These are phyloP conservation scores for Melospiza melodia DNA, from an alignment of 2,113 vertebrate genomes.

Conservation along the genomic window DNA sequence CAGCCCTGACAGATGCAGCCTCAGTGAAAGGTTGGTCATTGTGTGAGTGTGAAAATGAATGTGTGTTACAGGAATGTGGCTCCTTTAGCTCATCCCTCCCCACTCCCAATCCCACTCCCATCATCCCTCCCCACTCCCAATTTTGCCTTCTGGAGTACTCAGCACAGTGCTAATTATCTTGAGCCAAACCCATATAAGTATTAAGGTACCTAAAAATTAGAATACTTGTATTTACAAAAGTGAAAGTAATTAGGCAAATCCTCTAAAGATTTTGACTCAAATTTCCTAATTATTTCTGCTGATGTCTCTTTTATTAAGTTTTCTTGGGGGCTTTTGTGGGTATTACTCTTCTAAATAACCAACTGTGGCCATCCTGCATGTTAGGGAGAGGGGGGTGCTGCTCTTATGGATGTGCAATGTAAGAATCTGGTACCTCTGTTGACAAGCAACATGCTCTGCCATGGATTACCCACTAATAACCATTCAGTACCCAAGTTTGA, in stretches of 20 bases:
- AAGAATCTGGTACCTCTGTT: background rate
- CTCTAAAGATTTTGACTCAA: background rate
- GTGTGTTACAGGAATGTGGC: background rate
- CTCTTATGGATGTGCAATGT: background rate
- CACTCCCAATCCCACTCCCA: background rate
- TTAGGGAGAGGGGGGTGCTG: background rate
- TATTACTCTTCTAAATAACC: background rate
- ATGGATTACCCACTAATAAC: background rate
- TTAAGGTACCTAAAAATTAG: background rate
- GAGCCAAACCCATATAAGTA: background rate
- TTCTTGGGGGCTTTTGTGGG: background rate
- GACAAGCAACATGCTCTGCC: background rate
- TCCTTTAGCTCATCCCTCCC: background rate
- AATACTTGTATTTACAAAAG: conserved; percentile 1
- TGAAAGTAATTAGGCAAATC: background rate
- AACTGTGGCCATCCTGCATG: background rate
- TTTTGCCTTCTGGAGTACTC: background rate
- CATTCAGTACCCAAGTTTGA: background rate
- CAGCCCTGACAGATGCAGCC: background rate
- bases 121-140: background rate
- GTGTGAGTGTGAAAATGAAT: background rate
- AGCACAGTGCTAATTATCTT: background rate
- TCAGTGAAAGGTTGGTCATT: background rate
- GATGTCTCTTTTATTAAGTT: background rate
- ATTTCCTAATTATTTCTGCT: background rate